Percentiles rank a stretch among this genome's conserved stretches.
Conservation (phyloP, 2,888 invertebrate genomes). For the Callinectes sapidus region DNA sequence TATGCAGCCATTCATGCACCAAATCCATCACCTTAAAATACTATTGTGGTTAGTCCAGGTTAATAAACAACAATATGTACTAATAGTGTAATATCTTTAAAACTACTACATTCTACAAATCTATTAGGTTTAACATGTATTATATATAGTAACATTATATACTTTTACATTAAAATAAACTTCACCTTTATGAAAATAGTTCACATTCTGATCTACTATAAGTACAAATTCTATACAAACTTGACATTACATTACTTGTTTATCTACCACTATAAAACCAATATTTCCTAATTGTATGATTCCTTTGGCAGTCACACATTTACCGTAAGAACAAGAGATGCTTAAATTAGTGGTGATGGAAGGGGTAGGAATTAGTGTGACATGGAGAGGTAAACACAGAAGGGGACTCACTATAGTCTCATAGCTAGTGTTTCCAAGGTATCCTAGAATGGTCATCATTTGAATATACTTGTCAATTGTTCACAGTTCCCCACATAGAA, state of each 20-base stretch:
- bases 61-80: background rate
- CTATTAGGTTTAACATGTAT: background rate
- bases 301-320: background rate
- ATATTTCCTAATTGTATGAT: background rate
- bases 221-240: slow-evolving; percentile 34
- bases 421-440: background rate
- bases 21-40: background rate
- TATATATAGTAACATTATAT: slow-evolving; percentile 7
- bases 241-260: background rate
- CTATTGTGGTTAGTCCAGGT: background rate
- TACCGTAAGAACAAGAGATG: background rate
- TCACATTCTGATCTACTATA: slow-evolving; percentile 37
- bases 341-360: background rate
- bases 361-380: background rate
- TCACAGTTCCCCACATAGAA: background rate
- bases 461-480: background rate
- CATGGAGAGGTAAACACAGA: background rate
- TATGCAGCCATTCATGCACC: too few relatives aligned
- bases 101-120: background rate
- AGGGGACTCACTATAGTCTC: background rate
- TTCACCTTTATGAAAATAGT: slow-evolving; percentile 50
- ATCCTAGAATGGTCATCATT: background rate
- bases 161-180: slow-evolving; percentile 43
- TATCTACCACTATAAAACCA: background rate
- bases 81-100: background rate